These are phyloP conservation scores for Eupithecia pulchellata DNA, from an alignment of 2,888 invertebrate species.

Conservation along the genomic window DNA sequence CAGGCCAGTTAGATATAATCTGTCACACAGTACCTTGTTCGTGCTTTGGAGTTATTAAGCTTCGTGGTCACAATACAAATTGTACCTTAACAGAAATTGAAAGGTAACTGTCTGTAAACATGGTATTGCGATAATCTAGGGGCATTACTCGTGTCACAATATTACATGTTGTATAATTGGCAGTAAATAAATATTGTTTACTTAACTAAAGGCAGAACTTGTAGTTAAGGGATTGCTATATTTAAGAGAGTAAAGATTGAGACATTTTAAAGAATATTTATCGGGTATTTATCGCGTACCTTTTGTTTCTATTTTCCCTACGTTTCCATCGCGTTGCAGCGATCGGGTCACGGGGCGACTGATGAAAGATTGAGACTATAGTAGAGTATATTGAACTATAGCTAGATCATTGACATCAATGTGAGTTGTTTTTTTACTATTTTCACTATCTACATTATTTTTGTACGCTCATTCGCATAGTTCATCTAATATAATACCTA, in stretches of 20 bases:
- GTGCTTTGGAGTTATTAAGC: constrained; percentile 35
- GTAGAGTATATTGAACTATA: not conserved
- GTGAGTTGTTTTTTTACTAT: not conserved
- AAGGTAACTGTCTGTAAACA: constrained; percentile 31
- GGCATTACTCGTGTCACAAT: constrained; percentile 18
- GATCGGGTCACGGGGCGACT: too few species aligned
- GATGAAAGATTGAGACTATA: not conserved
- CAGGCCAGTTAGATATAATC: constrained; percentile 29
- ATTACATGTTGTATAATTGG: constrained; percentile 2
- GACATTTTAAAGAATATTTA: too few species aligned
- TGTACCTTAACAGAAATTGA: constrained; percentile 30
- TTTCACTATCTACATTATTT: not conserved
- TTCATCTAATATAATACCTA: not conserved
- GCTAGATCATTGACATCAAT: not conserved
- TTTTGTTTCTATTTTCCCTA: too few species aligned
- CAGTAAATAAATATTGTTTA: constrained; percentile 5
- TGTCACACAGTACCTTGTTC: constrained; percentile 33
- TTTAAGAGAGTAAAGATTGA: not conserved
- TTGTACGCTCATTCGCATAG: not conserved
- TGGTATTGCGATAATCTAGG: constrained; percentile 23
- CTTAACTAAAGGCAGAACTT: constrained; percentile 1
- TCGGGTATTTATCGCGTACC: too few species aligned
- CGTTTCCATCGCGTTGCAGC: too few species aligned
- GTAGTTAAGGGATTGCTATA: not conserved
- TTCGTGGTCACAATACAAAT: constrained; percentile 32